Conservation (phyloP, 1,140 invertebrate species). For the Arctopsyche grandis region DNA sequence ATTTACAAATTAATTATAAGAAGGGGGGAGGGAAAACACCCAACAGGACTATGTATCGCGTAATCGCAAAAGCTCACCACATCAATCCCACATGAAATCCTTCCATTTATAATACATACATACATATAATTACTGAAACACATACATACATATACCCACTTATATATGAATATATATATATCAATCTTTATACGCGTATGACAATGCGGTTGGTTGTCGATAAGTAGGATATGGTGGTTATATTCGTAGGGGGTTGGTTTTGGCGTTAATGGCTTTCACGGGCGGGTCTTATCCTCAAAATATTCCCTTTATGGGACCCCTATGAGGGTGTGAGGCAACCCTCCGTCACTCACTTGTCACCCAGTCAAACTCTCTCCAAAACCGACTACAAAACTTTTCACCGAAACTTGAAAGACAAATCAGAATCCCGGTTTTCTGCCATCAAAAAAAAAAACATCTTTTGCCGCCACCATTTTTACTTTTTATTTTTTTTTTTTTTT, state of each 20-base stretch:
- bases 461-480: too few species aligned
- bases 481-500: too few species aligned
- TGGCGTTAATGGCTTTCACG: conserved; percentile 27
- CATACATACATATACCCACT: not conserved
- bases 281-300: not conserved
- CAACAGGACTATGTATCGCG: not conserved
- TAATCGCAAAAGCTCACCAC: not conserved
- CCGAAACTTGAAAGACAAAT: not conserved
- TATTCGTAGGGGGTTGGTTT: not conserved
- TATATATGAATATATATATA: not conserved
- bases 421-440: not conserved
- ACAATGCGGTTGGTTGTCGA: not conserved
- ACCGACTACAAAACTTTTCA: not conserved
- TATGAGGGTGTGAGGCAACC: not conserved
- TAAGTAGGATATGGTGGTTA: not conserved
- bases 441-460: too few species aligned
- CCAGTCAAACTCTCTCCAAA: not conserved
- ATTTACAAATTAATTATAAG: not conserved
- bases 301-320: not conserved
- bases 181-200: not conserved
- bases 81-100: not conserved
- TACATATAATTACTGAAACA: not conserved
- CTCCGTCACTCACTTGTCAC: conserved; percentile 23
- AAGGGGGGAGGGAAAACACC: not conserved
- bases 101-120: too few species aligned